Evolutionary conservation across 2,888 invertebrate genomes (phyloP).

Genomic region (Blastobasis lacticolella): DNA sequence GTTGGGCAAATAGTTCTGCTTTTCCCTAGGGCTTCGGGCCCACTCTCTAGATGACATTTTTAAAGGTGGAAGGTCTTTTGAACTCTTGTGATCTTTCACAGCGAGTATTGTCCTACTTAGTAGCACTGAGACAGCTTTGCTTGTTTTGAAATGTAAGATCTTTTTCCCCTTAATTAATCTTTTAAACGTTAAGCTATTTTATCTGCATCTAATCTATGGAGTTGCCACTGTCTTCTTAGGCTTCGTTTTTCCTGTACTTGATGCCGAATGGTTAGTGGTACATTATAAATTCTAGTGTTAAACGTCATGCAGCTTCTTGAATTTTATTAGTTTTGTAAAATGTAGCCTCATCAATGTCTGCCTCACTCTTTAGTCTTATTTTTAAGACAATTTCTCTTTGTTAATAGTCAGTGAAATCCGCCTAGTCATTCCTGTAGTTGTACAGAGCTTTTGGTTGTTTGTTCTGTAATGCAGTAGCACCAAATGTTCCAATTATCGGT

Average conservation of each 20-base stretch:
- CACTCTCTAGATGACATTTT: neutral
- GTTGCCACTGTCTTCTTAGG: slow-evolving; percentile 8
- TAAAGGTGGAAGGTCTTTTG: slow-evolving; percentile 5
- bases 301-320: slow-evolving; percentile 5
- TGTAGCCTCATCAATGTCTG: neutral
- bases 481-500: neutral
- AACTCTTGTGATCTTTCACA: slow-evolving; percentile 7
- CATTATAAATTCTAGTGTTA: slow-evolving; percentile 2
- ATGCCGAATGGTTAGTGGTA: neutral
- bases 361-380: neutral
- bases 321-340: slow-evolving; percentile 5
- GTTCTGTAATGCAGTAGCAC: neutral
- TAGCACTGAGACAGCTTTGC: neutral
- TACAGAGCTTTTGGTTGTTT: neutral
- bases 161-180: neutral
- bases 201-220: slow-evolving; percentile 4
- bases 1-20: neutral
- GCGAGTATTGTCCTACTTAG: slow-evolving; percentile 1
- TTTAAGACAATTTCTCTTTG: slow-evolving; percentile 7
- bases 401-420: slow-evolving; percentile 10
- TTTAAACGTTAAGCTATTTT: neutral
- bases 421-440: slow-evolving; percentile 12
- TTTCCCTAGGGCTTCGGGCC: neutral
- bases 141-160: neutral
- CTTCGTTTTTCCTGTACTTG: slow-evolving; percentile 6